phyloP scores from a whole-genome alignment of 92 coral and sea anemone genomes.

The Bergia sp. region DNA sequence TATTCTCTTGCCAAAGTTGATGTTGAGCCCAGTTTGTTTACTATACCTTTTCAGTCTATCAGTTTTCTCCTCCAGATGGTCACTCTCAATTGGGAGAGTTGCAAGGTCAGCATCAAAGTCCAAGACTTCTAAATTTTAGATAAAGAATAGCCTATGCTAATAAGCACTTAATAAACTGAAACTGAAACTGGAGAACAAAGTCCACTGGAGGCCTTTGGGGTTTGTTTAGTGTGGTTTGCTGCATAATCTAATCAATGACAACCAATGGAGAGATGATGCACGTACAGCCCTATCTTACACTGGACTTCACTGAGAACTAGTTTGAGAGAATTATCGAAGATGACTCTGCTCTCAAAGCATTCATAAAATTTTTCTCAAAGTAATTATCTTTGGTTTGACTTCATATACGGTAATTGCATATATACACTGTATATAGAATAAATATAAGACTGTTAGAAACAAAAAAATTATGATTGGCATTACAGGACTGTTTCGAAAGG shows the following conservation, averaged over 20 bases:
- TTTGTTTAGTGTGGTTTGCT: slow-evolving; percentile 15
- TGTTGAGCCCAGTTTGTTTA: slow-evolving; percentile 18
- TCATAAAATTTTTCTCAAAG: too few species aligned
- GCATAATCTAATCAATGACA: slow-evolving; percentile 24
- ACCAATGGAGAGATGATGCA: slow-evolving; percentile 41
- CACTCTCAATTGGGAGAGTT: not conserved
- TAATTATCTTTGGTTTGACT: too few species aligned
- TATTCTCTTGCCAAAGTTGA: not conserved
- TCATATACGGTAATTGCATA: too few species aligned
- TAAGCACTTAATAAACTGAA: too few species aligned
- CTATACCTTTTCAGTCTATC: not conserved
- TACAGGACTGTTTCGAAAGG: too few species aligned
- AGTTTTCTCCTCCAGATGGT: slow-evolving; percentile 5
- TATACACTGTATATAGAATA: too few species aligned
- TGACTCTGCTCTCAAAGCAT: too few species aligned
- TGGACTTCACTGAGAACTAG: slow-evolving; percentile 24
- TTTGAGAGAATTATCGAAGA: not conserved
- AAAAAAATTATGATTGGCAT: too few species aligned
- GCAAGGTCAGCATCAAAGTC: slow-evolving; percentile 10
- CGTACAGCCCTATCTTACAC: not conserved
- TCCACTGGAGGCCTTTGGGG: slow-evolving; percentile 24
- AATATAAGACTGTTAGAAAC: too few species aligned
- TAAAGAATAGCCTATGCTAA: too few species aligned
- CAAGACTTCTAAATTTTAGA: not conserved
- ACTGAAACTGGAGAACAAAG: slow-evolving; percentile 3